Conservation (phyloP, 2,888 invertebrate species). For the Idaea aversata region DNA sequence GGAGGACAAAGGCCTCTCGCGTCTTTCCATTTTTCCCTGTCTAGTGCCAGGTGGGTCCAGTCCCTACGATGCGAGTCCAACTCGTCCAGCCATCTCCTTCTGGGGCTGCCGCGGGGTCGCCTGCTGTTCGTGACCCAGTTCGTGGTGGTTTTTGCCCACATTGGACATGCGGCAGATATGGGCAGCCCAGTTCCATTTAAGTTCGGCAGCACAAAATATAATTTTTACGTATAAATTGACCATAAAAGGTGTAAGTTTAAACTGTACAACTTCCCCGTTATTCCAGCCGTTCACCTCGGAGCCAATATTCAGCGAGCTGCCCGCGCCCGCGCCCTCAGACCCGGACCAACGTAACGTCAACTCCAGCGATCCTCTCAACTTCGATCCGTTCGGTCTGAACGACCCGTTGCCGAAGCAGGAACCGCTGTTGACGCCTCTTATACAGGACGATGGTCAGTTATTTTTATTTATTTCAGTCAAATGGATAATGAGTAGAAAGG, state of each 20-base stretch:
- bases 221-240: not conserved
- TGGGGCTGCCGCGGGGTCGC: too few relatives aligned
- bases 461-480: slow-evolving; percentile 7
- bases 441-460: slow-evolving; percentile 58
- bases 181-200: too few relatives aligned
- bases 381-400: slow-evolving; percentile 84
- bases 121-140: too few relatives aligned
- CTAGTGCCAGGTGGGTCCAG: too few relatives aligned
- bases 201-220: too few relatives aligned
- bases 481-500: too few relatives aligned
- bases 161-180: too few relatives aligned
- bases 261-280: not conserved
- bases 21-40: too few relatives aligned
- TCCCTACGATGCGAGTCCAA: too few relatives aligned
- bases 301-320: slow-evolving; percentile 64
- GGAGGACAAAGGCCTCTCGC: too few relatives aligned
- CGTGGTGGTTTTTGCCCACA: too few relatives aligned
- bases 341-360: slow-evolving; percentile 34
- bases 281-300: slow-evolving; percentile 56
- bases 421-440: slow-evolving; percentile 59
- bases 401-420: slow-evolving; percentile 70
- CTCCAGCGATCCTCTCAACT: slow-evolving; percentile 63
- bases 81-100: too few relatives aligned
- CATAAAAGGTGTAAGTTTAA: not conserved
- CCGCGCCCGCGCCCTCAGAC: slow-evolving; percentile 47